These are phyloP conservation scores for Pampus argenteus DNA, from an alignment of 2,797 vertebrate genomes.

Conservation along the genomic window DNA sequence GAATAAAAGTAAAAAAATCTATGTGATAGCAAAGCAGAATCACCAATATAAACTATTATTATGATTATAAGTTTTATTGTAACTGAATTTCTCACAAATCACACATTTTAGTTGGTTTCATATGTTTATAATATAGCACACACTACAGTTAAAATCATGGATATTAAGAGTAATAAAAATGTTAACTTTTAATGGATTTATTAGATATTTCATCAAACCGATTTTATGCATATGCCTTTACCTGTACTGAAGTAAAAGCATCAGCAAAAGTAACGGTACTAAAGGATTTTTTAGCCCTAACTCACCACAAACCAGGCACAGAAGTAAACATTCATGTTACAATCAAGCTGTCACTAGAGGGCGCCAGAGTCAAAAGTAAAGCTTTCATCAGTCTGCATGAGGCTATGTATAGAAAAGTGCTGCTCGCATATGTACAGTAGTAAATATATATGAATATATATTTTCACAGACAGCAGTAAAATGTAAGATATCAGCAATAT, in stretches of 20 bases:
- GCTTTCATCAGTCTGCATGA: background rate
- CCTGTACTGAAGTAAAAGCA: background rate
- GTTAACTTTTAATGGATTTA: background rate
- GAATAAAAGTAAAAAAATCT: no score
- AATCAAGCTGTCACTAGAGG: slow-evolving; percentile 53
- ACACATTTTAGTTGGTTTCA: no score
- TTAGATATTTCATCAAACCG: background rate
- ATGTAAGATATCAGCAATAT: background rate
- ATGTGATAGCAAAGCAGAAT: no score
- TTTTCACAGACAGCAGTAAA: background rate
- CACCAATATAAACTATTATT: no score
- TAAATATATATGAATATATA: background rate
- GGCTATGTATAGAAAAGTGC: background rate
- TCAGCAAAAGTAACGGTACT: background rate
- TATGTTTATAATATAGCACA: no score
- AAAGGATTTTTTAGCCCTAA: background rate
- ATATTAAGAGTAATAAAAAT: no score
- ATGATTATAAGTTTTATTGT: no score
- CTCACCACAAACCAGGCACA: background rate
- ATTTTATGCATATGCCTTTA: background rate
- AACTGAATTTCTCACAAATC: no score
- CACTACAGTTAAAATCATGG: no score
- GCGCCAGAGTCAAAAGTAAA: slow-evolving; percentile 42
- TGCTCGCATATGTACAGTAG: background rate
- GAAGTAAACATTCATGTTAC: slow-evolving; percentile 6